Evolutionary conservation across 2,113 vertebrate genomes (phyloP).

Genomic region (Hiodon alosoides): DNA sequence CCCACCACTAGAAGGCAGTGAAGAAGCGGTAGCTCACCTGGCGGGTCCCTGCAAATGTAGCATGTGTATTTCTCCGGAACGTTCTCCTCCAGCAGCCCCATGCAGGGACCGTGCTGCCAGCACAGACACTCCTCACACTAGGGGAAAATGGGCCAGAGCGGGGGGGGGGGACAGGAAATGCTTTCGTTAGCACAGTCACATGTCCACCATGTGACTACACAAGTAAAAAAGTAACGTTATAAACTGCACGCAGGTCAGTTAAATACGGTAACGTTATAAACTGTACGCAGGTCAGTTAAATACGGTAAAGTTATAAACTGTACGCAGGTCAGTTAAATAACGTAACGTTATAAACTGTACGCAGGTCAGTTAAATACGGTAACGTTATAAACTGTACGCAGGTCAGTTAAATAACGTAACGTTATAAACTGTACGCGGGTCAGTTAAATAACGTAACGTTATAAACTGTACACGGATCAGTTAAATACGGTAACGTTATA

Average conservation of each 20-base stretch:
- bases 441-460: no score
- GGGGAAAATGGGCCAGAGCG: neutral
- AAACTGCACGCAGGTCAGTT: no score
- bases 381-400: no score
- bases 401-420: no score
- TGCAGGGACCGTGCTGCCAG: conserved; percentile 97
- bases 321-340: no score
- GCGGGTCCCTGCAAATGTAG: conserved; percentile 91
- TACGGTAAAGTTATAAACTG: neutral
- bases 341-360: no score
- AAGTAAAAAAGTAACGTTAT: no score
- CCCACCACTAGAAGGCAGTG: neutral
- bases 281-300: no score
- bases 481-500: neutral
- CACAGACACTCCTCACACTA: conserved; percentile 96
- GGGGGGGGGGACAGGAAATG: conserved; percentile 14
- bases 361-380: no score
- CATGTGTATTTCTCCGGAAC: conserved; percentile 91
- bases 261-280: no score
- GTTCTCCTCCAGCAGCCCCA: conserved; percentile 93
- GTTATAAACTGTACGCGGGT: neutral
- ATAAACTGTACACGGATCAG: no score
- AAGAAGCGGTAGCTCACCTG: conserved; percentile 65
- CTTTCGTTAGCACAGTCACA: conserved; percentile 36
- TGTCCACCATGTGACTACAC: conserved; percentile 80